These are phyloP conservation scores for Caenorhabditis macrosperma DNA, from an alignment of 2,888 invertebrate species.

Conservation along the genomic window DNA sequence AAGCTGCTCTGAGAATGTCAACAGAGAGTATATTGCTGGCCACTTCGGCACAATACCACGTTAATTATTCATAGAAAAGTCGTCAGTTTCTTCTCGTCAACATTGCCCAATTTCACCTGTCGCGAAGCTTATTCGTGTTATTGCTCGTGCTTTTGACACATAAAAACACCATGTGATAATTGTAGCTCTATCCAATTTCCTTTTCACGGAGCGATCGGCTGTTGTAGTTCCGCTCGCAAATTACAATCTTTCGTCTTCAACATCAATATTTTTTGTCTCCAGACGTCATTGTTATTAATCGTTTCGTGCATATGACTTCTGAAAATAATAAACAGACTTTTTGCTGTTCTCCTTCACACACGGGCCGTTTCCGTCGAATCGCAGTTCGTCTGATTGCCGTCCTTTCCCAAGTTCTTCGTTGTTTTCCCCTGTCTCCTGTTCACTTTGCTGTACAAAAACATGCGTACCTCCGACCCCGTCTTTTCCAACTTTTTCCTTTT, in stretches of 20 bases:
- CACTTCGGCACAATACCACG: conserved; percentile 8
- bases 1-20: conserved; percentile 9
- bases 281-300: too few relatives aligned
- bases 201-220: too few relatives aligned
- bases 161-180: not conserved
- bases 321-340: too few relatives aligned
- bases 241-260: too few relatives aligned
- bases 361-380: not conserved
- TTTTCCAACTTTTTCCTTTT: conserved; percentile 11
- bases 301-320: too few relatives aligned
- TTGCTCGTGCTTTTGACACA: not conserved
- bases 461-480: conserved; percentile 8
- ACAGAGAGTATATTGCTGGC: not conserved
- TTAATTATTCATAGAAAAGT: conserved; percentile 45
- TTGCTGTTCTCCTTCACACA: too few relatives aligned
- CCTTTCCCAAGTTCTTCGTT: conserved; percentile 20
- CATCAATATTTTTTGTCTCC: too few relatives aligned
- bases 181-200: not conserved
- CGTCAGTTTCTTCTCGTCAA: conserved; percentile 25
- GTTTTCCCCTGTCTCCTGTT: conserved; percentile 5
- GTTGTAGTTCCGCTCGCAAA: too few relatives aligned
- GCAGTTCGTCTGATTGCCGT: conserved; percentile 2
- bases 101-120: conserved; percentile 3
- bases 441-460: conserved; percentile 15
- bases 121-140: not conserved